phyloP scores from a whole-genome alignment of 2,113 vertebrate genomes.

The Mesoclemmys tuberculata region DNA sequence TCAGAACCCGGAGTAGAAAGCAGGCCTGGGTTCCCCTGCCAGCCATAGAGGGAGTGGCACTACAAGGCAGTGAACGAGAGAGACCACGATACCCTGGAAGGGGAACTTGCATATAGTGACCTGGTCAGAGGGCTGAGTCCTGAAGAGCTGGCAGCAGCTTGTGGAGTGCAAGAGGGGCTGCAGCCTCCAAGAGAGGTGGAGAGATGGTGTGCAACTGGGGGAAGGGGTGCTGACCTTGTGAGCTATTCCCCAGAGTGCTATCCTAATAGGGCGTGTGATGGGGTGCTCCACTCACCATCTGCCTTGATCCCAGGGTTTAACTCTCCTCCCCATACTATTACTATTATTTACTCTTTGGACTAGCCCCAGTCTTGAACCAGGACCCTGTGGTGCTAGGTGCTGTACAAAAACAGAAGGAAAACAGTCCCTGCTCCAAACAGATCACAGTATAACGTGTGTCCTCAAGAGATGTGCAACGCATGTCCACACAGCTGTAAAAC shows the following conservation, averaged over 20 bases:
- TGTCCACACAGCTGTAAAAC: accelerated
- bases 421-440: too few species aligned
- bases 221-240: neutral
- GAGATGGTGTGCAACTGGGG: neutral
- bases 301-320: neutral
- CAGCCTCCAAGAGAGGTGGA: neutral
- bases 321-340: too few species aligned
- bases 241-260: too few species aligned
- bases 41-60: neutral
- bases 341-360: neutral
- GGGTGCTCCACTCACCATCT: too few species aligned
- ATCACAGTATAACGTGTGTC: neutral
- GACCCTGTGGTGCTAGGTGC: neutral
- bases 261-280: too few species aligned
- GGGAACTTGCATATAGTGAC: neutral
- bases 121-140: neutral
- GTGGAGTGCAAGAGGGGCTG: neutral
- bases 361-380: too few species aligned
- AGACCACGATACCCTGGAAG: neutral
- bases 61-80: neutral
- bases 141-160: neutral
- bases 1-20: too few species aligned
- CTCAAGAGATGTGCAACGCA: neutral
- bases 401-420: neutral
- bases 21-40: neutral